Evolutionary conservation across 64 coral and sea anemone species (phyloP).

Genomic region (Dendrophyllia cribrosa): DNA sequence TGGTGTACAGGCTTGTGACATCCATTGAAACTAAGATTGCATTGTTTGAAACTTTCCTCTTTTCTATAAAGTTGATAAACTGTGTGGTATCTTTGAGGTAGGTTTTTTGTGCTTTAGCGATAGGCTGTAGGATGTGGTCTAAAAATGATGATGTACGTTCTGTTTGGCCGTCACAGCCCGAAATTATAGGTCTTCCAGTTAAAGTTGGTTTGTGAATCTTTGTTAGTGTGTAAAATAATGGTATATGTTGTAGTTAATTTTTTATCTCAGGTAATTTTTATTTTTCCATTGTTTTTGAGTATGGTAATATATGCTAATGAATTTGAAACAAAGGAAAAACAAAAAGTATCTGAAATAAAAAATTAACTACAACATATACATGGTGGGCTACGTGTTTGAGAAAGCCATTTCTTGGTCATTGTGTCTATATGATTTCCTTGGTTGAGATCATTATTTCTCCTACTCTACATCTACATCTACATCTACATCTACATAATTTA

Average conservation of each 20-base stretch:
- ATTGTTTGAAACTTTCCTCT: not conserved
- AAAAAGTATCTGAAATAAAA: no score
- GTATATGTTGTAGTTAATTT: no score
- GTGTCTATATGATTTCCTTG: not conserved
- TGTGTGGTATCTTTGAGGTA: conserved; percentile 64
- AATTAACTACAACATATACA: no score
- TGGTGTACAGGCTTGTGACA: conserved; percentile 56
- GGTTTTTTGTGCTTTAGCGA: not conserved
- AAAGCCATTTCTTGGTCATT: conserved; percentile 6
- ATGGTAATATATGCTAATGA: no score
- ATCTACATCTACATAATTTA: no score
- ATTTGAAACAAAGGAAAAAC: no score
- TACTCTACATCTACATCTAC: no score
- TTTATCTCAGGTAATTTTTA: no score
- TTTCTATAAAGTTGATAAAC: conserved; percentile 24
- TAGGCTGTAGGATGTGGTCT: conserved; percentile 32
- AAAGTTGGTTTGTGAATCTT: conserved; percentile 59
- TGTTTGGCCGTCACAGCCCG: conserved; percentile 50
- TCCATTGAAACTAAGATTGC: conserved; percentile 46
- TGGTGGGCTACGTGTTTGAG: not conserved
- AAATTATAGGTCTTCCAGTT: conserved; percentile 60
- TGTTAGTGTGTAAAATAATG: conserved; percentile 54
- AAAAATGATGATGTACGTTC: conserved; percentile 41
- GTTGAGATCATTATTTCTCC: conserved; percentile 28
- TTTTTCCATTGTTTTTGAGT: no score